Evolutionary conservation across 1,140 invertebrate species (phyloP).

Genomic region (Drosophila sulfurigaster): DNA sequence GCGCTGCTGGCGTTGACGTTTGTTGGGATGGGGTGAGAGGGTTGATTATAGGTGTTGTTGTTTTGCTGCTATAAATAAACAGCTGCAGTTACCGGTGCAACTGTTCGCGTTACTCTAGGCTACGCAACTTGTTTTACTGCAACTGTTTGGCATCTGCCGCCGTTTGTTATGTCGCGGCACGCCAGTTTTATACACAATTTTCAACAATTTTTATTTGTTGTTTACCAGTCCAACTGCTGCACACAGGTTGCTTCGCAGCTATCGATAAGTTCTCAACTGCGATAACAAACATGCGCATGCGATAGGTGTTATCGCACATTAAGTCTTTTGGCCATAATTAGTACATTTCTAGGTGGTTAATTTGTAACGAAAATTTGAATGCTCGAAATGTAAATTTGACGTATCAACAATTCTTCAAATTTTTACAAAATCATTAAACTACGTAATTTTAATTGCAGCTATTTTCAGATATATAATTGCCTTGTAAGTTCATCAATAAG

Average conservation of each 20-base stretch:
- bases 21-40: constrained; percentile 9
- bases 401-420: not conserved
- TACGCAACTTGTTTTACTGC: constrained; percentile 40
- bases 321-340: constrained; percentile 22
- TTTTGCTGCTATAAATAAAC: constrained; percentile 65
- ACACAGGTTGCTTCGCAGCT: constrained; percentile 38
- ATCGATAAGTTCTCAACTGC: constrained; percentile 25
- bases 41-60: constrained; percentile 33
- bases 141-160: constrained; percentile 14
- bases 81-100: constrained; percentile 45
- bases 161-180: constrained; percentile 12
- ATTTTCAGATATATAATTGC: not conserved
- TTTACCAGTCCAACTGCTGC: constrained; percentile 42
- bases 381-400: not conserved
- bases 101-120: constrained; percentile 37
- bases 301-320: not conserved
- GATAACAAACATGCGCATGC: constrained; percentile 8
- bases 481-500: too few relatives aligned
- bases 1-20: constrained; percentile 9
- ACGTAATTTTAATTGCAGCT: not conserved
- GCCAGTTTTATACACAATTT: constrained; percentile 25
- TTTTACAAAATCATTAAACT: too few relatives aligned
- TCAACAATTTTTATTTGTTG: constrained; percentile 46
- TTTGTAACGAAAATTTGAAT: constrained; percentile 3
- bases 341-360: not conserved